Conservation (phyloP, 30 jellyfish, hydroid and myxozoan species). For the Hydractinia symbiolongicarpus region DNA sequence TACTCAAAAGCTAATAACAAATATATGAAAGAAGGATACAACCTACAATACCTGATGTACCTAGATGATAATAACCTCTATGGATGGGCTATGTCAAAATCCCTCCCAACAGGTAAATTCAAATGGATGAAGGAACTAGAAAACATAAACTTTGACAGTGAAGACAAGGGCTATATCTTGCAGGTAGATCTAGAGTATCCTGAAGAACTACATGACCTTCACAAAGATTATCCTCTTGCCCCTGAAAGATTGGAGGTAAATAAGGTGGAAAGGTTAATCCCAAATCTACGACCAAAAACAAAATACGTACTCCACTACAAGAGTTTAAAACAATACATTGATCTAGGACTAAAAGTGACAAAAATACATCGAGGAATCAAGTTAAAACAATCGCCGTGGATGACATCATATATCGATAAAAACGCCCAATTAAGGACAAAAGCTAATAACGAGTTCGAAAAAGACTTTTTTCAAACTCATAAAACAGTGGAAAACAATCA, state of each 20-base stretch:
- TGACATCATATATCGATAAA: background rate
- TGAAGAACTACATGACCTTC: too few relatives aligned
- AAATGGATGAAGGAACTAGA: background rate
- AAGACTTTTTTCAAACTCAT: conserved; percentile 13
- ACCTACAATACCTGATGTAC: too few relatives aligned
- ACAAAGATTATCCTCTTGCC: too few relatives aligned
- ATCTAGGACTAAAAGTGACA: background rate
- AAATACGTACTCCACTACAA: background rate
- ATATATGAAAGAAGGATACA: too few relatives aligned
- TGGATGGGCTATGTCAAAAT: conserved; percentile 48
- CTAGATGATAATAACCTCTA: too few relatives aligned
- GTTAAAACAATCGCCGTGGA: conserved; percentile 3
- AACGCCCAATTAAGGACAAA: conserved; percentile 3
- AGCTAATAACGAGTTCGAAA: conserved; percentile 23
- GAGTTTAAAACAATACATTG: background rate
- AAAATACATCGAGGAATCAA: background rate
- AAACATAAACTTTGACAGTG: too few relatives aligned
- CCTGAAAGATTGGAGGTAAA: background rate
- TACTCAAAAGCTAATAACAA: too few relatives aligned
- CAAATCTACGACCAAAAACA: background rate
- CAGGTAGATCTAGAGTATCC: too few relatives aligned
- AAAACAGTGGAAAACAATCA: background rate
- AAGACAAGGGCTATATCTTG: too few relatives aligned
- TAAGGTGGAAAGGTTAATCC: background rate
- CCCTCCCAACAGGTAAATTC: conserved; percentile 35